phyloP scores from a whole-genome alignment of 2,797 vertebrate species.

The Muraenolepis orangiensis region DNA sequence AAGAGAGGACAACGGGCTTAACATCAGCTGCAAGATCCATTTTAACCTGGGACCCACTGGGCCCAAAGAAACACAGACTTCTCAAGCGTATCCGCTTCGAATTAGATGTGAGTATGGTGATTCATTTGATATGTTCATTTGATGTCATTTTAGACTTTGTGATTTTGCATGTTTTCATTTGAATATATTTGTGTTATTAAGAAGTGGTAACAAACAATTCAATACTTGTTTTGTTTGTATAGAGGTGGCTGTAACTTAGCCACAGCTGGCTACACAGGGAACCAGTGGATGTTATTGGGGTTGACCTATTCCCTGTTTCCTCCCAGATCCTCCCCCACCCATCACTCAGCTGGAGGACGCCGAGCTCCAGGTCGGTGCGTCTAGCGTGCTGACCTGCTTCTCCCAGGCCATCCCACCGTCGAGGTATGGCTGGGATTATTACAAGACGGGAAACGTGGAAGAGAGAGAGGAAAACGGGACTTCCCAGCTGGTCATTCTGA shows the following conservation, averaged over 20 bases:
- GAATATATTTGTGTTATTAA: neutral
- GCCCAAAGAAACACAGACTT: conserved; percentile 31
- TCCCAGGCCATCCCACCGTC: conserved; percentile 50
- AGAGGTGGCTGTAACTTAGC: too few relatives aligned
- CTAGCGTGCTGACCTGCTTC: conserved; percentile 53
- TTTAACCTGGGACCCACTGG: conserved; percentile 59
- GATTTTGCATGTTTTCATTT: neutral
- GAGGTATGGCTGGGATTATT: conserved; percentile 55
- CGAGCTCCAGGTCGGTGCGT: conserved; percentile 41
- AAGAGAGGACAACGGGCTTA: conserved; percentile 39
- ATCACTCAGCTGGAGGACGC: conserved; percentile 58
- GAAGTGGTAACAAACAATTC: neutral
- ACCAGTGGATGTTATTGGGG: neutral
- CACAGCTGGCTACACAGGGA: too few relatives aligned
- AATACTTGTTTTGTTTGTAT: too few relatives aligned
- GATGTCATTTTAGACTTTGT: neutral
- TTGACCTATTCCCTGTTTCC: neutral
- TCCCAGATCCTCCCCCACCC: conserved; percentile 54
- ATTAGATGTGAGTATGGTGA: conserved; percentile 55
- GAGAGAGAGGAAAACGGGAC: conserved; percentile 47
- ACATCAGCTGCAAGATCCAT: conserved; percentile 59
- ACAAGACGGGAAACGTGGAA: conserved; percentile 38
- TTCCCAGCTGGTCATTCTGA: conserved; percentile 49
- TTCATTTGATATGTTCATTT: neutral
- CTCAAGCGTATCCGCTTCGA: conserved; percentile 12